A percentile compares a stretch with the other conserved stretches of the same genome.
Conservation (phyloP, 2,797 vertebrate genomes). For the Columba guinea region DNA sequence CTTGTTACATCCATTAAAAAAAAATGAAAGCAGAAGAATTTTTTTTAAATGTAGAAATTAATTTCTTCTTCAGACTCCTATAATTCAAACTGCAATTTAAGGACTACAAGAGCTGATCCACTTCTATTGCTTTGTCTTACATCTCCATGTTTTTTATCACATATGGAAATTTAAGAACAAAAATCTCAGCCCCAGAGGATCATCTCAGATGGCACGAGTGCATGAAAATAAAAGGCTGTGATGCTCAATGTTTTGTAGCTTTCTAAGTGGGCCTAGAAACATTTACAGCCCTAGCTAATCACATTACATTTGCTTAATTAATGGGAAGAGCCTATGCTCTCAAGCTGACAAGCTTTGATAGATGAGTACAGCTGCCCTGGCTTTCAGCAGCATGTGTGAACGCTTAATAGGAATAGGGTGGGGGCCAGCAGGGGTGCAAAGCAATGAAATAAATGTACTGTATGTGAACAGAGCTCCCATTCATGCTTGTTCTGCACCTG, state of each 20-base stretch:
- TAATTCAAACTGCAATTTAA: neutral
- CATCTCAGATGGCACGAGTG: neutral
- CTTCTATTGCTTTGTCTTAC: neutral
- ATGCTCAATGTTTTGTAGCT: constrained; percentile 3
- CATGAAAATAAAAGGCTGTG: neutral
- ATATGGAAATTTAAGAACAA: neutral
- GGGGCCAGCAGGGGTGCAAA: neutral
- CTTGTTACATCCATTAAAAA: neutral
- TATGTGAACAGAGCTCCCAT: fast-evolving
- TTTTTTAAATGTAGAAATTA: neutral
- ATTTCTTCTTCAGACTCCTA: neutral
- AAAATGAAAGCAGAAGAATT: neutral
- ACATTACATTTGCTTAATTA: constrained; percentile 67
- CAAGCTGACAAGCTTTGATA: constrained; percentile 56
- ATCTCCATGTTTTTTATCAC: neutral
- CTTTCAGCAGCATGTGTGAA: constrained; percentile 34
- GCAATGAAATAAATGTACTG: neutral
- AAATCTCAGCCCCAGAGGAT: neutral
- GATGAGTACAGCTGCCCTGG: constrained; percentile 55
- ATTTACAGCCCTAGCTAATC: constrained; percentile 61
- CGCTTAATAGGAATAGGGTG: neutral
- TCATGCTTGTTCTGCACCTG: neutral
- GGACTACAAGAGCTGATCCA: neutral
- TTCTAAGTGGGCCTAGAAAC: constrained; percentile 49
- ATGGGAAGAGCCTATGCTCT: constrained; percentile 45